A percentile compares a stretch with the other conserved stretches of the same genome.
Evolutionary conservation across 2,797 vertebrate genomes (phyloP).

Genomic region (Phalanger gymnotis): DNA sequence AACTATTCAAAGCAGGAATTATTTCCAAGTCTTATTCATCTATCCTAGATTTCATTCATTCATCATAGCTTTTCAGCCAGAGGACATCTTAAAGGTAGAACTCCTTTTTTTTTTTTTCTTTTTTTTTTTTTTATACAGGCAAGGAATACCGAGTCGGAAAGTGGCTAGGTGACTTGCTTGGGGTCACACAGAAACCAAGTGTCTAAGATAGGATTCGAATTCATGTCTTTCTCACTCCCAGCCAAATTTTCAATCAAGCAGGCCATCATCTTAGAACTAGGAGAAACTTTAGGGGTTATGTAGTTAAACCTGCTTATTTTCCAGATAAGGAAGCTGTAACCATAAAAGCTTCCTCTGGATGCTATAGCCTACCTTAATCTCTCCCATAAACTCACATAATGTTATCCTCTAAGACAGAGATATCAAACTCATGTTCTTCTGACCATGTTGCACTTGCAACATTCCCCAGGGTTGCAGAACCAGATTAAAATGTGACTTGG

Average conservation of each 20-base stretch:
- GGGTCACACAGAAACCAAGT: conserved; percentile 1
- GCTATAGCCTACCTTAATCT: background rate
- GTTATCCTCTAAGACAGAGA: background rate
- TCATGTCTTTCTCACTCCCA: background rate
- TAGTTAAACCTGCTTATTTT: background rate
- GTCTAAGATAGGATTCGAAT: background rate
- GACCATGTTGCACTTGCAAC: background rate
- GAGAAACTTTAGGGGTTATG: background rate
- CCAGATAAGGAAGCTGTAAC: background rate
- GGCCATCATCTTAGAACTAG: background rate
- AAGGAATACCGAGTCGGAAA: conserved; percentile 3
- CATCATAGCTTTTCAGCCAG: background rate
- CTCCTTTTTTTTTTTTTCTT: conserved; percentile 21
- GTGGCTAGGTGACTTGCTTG: background rate
- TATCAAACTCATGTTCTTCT: background rate
- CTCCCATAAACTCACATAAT: background rate
- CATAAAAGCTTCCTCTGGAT: background rate
- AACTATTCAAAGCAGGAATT: background rate
- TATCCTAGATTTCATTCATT: background rate
- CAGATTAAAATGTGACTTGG: background rate
- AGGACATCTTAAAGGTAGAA: background rate
- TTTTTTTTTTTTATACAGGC: no score
- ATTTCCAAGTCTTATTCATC: background rate
- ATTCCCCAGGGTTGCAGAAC: background rate
- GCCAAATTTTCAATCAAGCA: background rate